Evolutionary conservation across 2,113 vertebrate species (phyloP).

Genomic region (Motacilla alba): DNA sequence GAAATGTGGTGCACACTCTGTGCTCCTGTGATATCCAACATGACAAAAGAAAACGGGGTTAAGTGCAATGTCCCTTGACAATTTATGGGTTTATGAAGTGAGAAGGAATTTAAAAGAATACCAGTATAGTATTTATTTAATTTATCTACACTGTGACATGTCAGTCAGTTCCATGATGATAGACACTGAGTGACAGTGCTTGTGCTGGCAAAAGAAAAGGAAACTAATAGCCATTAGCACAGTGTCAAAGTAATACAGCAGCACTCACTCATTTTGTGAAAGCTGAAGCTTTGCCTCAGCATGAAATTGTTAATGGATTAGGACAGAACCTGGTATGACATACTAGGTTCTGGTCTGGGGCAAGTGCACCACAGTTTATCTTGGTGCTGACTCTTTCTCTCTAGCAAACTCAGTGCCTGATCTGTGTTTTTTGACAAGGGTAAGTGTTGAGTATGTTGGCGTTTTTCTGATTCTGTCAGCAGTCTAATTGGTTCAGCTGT

Average conservation of each 20-base stretch:
- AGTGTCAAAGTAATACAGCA: not conserved
- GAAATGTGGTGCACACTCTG: not conserved
- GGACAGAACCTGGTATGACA: not conserved
- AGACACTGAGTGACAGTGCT: not conserved
- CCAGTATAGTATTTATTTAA: not conserved
- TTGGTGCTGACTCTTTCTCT: not conserved
- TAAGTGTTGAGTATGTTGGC: not conserved
- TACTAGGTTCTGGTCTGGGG: not conserved
- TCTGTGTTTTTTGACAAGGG: not conserved
- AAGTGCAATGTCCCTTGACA: not conserved
- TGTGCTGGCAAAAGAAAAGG: not conserved
- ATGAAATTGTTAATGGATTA: not conserved
- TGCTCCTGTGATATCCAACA: not conserved
- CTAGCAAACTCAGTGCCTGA: not conserved
- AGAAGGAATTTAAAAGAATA: not conserved
- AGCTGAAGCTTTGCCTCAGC: not conserved
- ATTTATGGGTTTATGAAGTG: not conserved
- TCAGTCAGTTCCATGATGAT: not conserved
- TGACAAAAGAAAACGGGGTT: not conserved
- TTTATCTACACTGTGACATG: not conserved
- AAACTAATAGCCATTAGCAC: not conserved
- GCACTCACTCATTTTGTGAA: not conserved
- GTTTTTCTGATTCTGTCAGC: not conserved
- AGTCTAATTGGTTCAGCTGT: not conserved
- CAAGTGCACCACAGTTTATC: not conserved